Evolutionary conservation across 2,113 vertebrate species (phyloP).

Genomic region (Todiramphus chloris): DNA sequence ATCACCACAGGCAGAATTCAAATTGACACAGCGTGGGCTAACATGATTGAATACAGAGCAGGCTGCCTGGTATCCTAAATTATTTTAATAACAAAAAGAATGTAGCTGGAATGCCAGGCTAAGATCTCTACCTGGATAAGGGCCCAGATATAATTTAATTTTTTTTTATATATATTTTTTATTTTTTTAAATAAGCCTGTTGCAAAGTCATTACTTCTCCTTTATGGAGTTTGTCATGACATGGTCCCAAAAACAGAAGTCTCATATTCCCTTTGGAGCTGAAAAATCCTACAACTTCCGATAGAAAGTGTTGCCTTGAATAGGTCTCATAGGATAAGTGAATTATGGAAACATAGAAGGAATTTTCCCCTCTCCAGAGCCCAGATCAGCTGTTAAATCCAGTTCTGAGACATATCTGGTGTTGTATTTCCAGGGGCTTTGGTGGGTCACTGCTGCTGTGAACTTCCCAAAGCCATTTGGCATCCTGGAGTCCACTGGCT

Average conservation of each 20-base stretch:
- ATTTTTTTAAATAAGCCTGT: conserved; percentile 10
- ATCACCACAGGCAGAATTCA: conserved; percentile 70
- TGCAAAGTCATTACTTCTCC: conserved; percentile 51
- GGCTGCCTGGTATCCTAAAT: conserved; percentile 67
- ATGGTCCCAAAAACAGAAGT: not conserved
- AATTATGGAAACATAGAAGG: not conserved
- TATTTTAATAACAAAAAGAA: conserved; percentile 79
- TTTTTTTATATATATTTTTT: not conserved
- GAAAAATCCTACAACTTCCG: not conserved
- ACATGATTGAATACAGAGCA: conserved; percentile 63
- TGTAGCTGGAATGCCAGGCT: conserved; percentile 72
- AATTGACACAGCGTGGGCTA: conserved; percentile 67
- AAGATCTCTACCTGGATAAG: conserved; percentile 72
- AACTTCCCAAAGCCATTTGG: not conserved
- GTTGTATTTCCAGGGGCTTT: not conserved
- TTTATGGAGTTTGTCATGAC: not conserved
- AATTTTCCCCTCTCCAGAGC: not conserved
- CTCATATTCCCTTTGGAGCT: not conserved
- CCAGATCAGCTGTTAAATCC: not conserved
- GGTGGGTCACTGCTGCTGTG: not conserved
- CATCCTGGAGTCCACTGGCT: rapidly evolving
- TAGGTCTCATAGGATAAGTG: not conserved
- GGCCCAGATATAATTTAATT: conserved; percentile 63
- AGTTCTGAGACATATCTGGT: not conserved
- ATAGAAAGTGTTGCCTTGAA: not conserved